A percentile compares a stretch with the other conserved stretches of the same genome.
Conservation (phyloP, 2,888 invertebrate species). For the Noctua janthina region DNA sequence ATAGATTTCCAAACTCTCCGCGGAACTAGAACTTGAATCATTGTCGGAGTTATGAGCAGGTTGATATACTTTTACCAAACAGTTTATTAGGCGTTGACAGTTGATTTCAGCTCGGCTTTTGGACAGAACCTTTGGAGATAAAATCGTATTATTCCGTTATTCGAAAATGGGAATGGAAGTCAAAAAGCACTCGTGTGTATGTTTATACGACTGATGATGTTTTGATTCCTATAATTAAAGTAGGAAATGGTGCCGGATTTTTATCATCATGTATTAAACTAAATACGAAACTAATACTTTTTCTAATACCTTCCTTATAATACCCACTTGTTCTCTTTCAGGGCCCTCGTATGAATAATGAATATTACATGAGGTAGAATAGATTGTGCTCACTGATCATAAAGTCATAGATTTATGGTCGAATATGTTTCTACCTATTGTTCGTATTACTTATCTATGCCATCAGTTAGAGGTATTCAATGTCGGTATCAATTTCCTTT, state of each 20-base stretch:
- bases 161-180: neutral
- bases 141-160: neutral
- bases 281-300: neutral
- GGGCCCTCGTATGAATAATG: constrained; percentile 13
- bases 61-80: constrained; percentile 92
- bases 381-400: constrained; percentile 16
- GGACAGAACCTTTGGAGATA: constrained; percentile 88
- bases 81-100: constrained; percentile 93
- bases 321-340: neutral
- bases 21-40: constrained; percentile 91
- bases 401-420: constrained; percentile 37
- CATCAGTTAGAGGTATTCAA: constrained; percentile 22
- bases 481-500: constrained; percentile 13
- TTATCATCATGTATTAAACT: no score
- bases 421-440: constrained; percentile 19
- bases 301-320: no score
- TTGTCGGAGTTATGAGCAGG: constrained; percentile 89
- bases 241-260: neutral
- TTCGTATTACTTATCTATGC: constrained; percentile 19
- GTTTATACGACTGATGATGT: neutral
- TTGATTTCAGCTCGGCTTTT: constrained; percentile 93
- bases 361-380: constrained; percentile 44
- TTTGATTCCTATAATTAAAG: neutral
- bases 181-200: neutral
- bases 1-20: constrained; percentile 93